Evolutionary conservation across 2,888 invertebrate species (phyloP).

Genomic region (Drosophila mimica): DNA sequence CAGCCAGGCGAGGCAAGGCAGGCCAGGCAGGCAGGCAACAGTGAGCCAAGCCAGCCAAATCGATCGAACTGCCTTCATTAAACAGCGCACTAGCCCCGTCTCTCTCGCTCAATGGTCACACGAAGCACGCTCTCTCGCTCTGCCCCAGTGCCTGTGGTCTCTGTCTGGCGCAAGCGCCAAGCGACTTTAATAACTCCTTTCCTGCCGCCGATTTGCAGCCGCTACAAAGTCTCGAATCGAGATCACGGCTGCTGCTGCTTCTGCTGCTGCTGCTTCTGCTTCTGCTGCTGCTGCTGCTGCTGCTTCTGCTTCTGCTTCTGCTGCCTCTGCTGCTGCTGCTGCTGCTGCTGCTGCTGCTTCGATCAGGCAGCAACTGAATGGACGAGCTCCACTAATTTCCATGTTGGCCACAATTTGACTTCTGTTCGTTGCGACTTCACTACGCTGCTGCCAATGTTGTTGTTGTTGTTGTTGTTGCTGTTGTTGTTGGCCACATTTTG

Average conservation of each 20-base stretch:
- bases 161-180: slow-evolving; percentile 54
- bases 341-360: slow-evolving; percentile 36
- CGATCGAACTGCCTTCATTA: slow-evolving; percentile 80
- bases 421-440: slow-evolving; percentile 60
- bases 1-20: slow-evolving; percentile 34
- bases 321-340: slow-evolving; percentile 29
- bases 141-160: slow-evolving; percentile 20
- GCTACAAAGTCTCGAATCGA: slow-evolving; percentile 38
- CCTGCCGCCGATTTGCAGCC: slow-evolving; percentile 70
- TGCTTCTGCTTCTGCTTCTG: slow-evolving; percentile 38
- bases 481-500: slow-evolving; percentile 52
- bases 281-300: slow-evolving; percentile 31
- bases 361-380: slow-evolving; percentile 49
- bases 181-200: slow-evolving; percentile 77
- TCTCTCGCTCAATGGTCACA: slow-evolving; percentile 11
- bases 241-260: slow-evolving; percentile 51
- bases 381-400: slow-evolving; percentile 77
- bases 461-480: slow-evolving; percentile 7
- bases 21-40: slow-evolving; percentile 1
- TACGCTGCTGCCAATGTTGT: not conserved
- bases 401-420: slow-evolving; percentile 81
- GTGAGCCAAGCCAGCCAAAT: slow-evolving; percentile 63
- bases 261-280: slow-evolving; percentile 31
- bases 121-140: not conserved
- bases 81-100: slow-evolving; percentile 50